Evolutionary conservation across 2,113 vertebrate species (phyloP).

Genomic region (Protobothrops flavoviridis): DNA sequence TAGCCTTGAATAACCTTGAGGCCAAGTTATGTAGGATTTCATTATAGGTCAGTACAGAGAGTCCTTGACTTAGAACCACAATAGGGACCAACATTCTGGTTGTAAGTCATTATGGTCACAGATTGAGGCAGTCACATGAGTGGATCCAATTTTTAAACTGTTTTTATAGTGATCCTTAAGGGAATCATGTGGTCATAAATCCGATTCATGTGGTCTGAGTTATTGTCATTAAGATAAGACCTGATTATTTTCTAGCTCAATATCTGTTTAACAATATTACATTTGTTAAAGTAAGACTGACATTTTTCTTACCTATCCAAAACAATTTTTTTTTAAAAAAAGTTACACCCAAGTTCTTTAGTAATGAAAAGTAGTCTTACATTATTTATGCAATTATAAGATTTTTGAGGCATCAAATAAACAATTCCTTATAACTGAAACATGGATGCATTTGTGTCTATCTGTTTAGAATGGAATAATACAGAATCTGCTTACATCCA

Average conservation of each 20-base stretch:
- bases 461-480: background rate
- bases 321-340: background rate
- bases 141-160: background rate
- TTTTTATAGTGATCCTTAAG: background rate
- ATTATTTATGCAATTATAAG: background rate
- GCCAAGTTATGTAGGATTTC: background rate
- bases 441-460: background rate
- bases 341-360: background rate
- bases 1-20: background rate
- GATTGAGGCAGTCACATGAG: background rate
- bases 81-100: background rate
- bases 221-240: background rate
- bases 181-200: background rate
- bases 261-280: background rate
- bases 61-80: background rate
- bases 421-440: background rate
- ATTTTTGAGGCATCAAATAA: background rate
- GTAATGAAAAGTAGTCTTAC: background rate
- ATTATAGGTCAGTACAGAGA: background rate
- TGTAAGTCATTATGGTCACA: background rate
- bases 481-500: background rate
- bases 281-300: background rate
- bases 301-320: background rate
- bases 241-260: background rate
- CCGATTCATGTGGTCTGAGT: background rate